Evolutionary conservation across 2,113 vertebrate species (phyloP).

Genomic region (Pungitius pungitius): DNA sequence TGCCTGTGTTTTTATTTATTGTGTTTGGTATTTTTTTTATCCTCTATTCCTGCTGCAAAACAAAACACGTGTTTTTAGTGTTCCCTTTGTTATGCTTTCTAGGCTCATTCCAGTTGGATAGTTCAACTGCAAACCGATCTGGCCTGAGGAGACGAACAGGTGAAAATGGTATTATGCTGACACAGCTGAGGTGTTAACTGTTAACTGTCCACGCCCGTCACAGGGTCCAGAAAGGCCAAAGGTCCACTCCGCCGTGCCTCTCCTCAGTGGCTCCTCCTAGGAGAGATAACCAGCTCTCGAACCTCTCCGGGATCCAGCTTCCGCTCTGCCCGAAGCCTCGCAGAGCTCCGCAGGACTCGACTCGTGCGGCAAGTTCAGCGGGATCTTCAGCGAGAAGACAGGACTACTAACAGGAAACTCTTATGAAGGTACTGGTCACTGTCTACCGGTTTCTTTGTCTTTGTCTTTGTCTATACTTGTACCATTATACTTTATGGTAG

Average conservation of each 20-base stretch:
- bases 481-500: not conserved
- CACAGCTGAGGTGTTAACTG: conserved; percentile 73
- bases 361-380: conserved; percentile 17
- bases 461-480: not conserved
- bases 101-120: not conserved
- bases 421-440: conserved; percentile 50
- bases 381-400: conserved; percentile 15
- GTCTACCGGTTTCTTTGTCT: too few species aligned
- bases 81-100: not conserved
- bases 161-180: conserved; percentile 47
- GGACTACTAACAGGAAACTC: not conserved
- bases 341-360: conserved; percentile 28
- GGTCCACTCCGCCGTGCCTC: conserved; percentile 41
- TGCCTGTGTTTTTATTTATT: not conserved
- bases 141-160: not conserved
- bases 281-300: conserved; percentile 43
- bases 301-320: conserved; percentile 25
- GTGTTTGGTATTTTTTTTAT: not conserved
- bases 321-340: conserved; percentile 29
- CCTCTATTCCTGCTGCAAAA: not conserved
- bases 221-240: conserved; percentile 69
- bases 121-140: not conserved
- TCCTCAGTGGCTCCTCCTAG: conserved; percentile 53
- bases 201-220: conserved; percentile 70
- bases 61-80: not conserved